Evolutionary conservation across 2,888 invertebrate species (phyloP).

Genomic region (Cantharis rustica): DNA sequence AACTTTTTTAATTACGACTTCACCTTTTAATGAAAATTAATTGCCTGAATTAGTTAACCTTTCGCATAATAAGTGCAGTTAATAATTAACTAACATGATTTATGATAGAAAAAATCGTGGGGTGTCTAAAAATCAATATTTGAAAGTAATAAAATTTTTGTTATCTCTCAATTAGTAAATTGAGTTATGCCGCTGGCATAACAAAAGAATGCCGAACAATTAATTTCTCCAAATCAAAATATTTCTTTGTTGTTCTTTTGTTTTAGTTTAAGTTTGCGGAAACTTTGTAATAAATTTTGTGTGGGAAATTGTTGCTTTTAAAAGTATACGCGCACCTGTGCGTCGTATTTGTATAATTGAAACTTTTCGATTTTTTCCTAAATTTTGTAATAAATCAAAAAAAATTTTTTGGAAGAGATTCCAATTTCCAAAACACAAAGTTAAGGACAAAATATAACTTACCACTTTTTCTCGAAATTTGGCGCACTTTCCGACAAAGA

Average conservation of each 20-base stretch:
- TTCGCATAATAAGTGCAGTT: not conserved
- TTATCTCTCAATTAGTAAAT: not conserved
- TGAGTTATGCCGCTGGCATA: not conserved
- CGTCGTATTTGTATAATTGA: not conserved
- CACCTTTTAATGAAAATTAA: not conserved
- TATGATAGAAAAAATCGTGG: not conserved
- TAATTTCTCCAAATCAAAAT: not conserved
- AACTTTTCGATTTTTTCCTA: not conserved
- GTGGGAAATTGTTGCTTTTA: not conserved
- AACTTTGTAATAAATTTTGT: not conserved
- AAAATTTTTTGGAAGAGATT: not conserved
- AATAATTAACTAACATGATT: not conserved
- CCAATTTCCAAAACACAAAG: not conserved
- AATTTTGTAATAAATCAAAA: no score
- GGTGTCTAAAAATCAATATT: not conserved
- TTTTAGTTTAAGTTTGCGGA: not conserved
- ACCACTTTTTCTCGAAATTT: conserved; percentile 51
- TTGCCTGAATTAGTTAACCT: not conserved
- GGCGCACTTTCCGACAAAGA: conserved; percentile 51
- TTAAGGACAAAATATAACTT: conserved; percentile 40
- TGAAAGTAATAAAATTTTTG: not conserved
- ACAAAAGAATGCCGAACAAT: not conserved
- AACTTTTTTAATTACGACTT: not conserved
- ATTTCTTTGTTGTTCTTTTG: not conserved
- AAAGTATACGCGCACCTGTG: not conserved